Evolutionary conservation across 2,888 invertebrate species (phyloP).

Genomic region (Chymomyza caudatula): DNA sequence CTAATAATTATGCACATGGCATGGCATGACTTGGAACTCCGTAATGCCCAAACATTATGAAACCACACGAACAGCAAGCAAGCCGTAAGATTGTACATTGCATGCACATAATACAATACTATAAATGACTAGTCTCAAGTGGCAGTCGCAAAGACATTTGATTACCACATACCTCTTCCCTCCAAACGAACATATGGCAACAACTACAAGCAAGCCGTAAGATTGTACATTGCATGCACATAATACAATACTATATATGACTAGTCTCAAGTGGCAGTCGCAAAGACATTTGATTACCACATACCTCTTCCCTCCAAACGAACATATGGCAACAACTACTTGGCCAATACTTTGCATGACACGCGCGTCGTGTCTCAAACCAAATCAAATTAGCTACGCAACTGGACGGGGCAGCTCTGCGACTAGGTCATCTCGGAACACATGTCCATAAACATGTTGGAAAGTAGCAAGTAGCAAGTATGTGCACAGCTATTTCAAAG

Average conservation of each 20-base stretch:
- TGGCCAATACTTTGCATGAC: slow-evolving; percentile 8
- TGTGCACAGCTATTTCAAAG: background rate
- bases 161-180: background rate
- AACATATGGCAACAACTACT: slow-evolving; percentile 29
- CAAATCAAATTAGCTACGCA: background rate
- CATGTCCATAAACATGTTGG: background rate
- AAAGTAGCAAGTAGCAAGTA: background rate
- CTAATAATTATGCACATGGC: slow-evolving; percentile 26
- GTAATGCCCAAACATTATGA: slow-evolving; percentile 53
- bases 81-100: slow-evolving; percentile 34
- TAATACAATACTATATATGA: background rate
- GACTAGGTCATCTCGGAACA: background rate
- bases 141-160: slow-evolving; percentile 14
- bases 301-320: background rate
- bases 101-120: background rate
- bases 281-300: slow-evolving; percentile 6
- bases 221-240: slow-evolving; percentile 31
- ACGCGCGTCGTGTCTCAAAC: slow-evolving; percentile 15
- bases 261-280: slow-evolving; percentile 34
- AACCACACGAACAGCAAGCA: slow-evolving; percentile 51
- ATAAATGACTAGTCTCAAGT: slow-evolving; percentile 31
- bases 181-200: slow-evolving; percentile 31
- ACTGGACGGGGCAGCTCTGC: background rate
- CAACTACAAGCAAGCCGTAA: slow-evolving; percentile 23
- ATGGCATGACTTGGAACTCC: slow-evolving; percentile 1